These are phyloP conservation scores for Columba janthina DNA, from an alignment of 2,113 vertebrate genomes.

Conservation along the genomic window DNA sequence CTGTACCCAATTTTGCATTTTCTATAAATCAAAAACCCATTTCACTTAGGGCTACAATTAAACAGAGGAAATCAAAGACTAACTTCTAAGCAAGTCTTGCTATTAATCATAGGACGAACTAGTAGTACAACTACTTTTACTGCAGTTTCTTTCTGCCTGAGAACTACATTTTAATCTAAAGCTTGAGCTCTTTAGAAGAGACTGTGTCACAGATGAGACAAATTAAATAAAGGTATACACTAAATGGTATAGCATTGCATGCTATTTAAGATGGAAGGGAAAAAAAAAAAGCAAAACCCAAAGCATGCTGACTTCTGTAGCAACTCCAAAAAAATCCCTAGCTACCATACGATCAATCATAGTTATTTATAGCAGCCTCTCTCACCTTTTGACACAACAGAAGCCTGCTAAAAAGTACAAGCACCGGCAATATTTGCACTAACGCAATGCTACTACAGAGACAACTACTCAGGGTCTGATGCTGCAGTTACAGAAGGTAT, in stretches of 20 bases:
- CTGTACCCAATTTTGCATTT: conserved; percentile 65
- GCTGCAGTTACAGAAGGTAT: background rate
- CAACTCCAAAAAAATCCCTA: background rate
- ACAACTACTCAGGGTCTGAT: background rate
- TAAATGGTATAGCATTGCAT: background rate
- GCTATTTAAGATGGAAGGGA: background rate
- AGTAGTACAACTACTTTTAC: conserved; percentile 55
- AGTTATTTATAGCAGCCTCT: background rate
- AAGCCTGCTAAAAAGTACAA: background rate
- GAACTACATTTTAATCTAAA: conserved; percentile 33
- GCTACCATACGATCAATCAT: background rate
- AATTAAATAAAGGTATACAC: background rate
- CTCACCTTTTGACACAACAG: conserved; percentile 14
- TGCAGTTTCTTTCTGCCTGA: background rate
- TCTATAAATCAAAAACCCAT: conserved; percentile 72
- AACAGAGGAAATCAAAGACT: conserved; percentile 63
- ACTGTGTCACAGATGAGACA: conserved; percentile 10
- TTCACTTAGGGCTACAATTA: conserved; percentile 64
- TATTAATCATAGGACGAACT: conserved; percentile 61
- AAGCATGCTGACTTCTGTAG: background rate
- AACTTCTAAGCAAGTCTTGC: conserved; percentile 52
- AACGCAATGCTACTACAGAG: background rate
- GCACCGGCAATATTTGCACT: background rate
- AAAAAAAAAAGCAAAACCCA: background rate
- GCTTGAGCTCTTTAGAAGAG: background rate